phyloP scores from a whole-genome alignment of 1,140 invertebrate genomes.

The Calosoma granatense region DNA sequence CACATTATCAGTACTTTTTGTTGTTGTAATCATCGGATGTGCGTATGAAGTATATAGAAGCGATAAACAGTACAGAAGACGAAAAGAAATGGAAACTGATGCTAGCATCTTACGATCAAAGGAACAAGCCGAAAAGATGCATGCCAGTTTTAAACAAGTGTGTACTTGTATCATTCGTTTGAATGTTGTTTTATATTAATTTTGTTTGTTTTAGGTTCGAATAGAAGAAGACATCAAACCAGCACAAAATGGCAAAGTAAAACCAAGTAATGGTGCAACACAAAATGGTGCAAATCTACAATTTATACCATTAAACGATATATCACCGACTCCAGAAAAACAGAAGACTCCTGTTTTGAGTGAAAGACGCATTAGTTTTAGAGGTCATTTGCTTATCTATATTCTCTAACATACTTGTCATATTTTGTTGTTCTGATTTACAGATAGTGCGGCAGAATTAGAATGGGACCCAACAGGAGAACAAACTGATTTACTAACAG shows the following conservation, averaged over 20 bases:
- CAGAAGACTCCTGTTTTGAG: conserved; percentile 17
- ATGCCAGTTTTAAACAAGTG: conserved; percentile 5
- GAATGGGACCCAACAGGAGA: conserved; percentile 40
- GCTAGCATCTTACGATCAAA: conserved; percentile 54
- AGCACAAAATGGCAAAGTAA: conserved; percentile 20
- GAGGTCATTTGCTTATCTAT: conserved; percentile 22
- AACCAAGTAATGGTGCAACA: conserved; percentile 11
- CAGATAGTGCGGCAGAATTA: conserved; percentile 32
- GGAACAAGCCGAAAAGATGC: conserved; percentile 51
- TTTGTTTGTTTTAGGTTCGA: conserved; percentile 25
- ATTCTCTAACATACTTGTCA: conserved; percentile 10
- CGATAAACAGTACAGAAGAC: conserved; percentile 52
- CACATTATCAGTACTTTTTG: conserved; percentile 54
- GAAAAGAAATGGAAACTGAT: conserved; percentile 56
- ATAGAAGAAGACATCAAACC: conserved; percentile 31
- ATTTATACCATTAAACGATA: conserved; percentile 15
- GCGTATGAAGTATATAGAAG: conserved; percentile 53
- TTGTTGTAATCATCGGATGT: conserved; percentile 52
- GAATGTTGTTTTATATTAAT: conserved; percentile 10
- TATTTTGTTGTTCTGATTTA: neutral
- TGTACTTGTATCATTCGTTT: neutral
- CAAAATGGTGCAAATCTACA: conserved; percentile 16
- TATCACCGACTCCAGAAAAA: conserved; percentile 17
- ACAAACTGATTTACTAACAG: conserved; percentile 36
- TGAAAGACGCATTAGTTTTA: conserved; percentile 26